Conservation (phyloP, 2,888 invertebrate species). For the Gastracanthus pulcherrimus region DNA sequence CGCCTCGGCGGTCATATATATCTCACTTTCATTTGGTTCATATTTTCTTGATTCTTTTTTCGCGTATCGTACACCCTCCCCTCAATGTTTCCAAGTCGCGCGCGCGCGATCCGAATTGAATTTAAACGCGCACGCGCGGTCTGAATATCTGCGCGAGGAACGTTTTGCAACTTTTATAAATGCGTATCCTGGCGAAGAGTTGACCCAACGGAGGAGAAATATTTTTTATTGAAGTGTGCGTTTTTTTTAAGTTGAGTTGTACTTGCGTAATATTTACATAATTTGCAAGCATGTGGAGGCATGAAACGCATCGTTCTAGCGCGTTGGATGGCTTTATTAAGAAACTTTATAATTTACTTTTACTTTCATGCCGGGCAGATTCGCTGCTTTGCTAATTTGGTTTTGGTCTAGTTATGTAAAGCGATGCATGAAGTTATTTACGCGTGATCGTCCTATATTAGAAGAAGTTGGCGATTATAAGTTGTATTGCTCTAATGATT, state of each 20-base stretch:
- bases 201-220: not conserved
- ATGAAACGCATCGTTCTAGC: conserved; percentile 22
- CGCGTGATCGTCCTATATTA: not conserved
- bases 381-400: not conserved
- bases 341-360: conserved; percentile 13
- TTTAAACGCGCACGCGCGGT: not conserved
- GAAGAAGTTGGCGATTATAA: not conserved
- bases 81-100: not conserved
- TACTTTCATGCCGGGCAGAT: not conserved
- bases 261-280: conserved; percentile 37
- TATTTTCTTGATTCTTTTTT: not conserved
- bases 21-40: conserved; percentile 18
- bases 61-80: not conserved
- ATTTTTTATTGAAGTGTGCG: not conserved
- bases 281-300: not conserved
- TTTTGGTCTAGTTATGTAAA: conserved; percentile 9
- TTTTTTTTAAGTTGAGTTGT: not conserved
- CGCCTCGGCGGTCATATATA: not conserved
- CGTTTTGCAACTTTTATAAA: not conserved
- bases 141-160: not conserved
- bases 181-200: not conserved
- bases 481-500: not conserved
- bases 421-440: not conserved
- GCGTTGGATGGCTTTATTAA: conserved; percentile 14
- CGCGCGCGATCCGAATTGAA: not conserved